These are phyloP conservation scores for Pangasianodon hypophthalmus DNA, from an alignment of 2,113 vertebrate species.

Conservation along the genomic window DNA sequence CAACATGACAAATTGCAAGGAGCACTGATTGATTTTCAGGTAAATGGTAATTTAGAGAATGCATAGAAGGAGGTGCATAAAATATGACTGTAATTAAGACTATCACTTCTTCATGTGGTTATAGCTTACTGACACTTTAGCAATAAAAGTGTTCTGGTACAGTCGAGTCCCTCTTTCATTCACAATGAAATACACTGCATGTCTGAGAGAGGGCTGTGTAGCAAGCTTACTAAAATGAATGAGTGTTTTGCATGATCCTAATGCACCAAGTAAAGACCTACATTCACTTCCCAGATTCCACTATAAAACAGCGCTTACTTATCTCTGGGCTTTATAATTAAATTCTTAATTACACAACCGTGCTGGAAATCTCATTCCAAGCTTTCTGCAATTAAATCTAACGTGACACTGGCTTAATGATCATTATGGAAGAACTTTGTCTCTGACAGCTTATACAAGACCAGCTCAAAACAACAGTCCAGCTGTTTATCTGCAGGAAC, in stretches of 20 bases:
- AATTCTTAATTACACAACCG: conserved; percentile 55
- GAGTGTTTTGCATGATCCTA: conserved; percentile 11
- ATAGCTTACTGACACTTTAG: not conserved
- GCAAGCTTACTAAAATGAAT: not conserved
- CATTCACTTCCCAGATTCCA: conserved; percentile 7
- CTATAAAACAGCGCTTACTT: conserved; percentile 36
- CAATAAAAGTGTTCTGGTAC: not conserved
- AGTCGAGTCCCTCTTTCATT: not conserved
- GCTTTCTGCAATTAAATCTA: conserved; percentile 51
- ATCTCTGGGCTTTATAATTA: conserved; percentile 54
- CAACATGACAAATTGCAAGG: conserved; percentile 11
- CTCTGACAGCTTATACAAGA: conserved; percentile 35
- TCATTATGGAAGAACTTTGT: conserved; percentile 48
- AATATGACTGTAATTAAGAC: conserved; percentile 11
- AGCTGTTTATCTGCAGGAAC: conserved; percentile 18
- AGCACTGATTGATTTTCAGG: conserved; percentile 19
- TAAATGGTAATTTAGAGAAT: conserved; percentile 24
- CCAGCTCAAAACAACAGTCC: conserved; percentile 10
- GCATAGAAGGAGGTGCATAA: not conserved
- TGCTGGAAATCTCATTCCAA: conserved; percentile 51
- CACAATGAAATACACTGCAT: not conserved
- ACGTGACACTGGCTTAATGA: conserved; percentile 52
- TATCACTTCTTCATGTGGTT: not conserved
- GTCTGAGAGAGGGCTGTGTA: not conserved
- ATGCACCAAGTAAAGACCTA: not conserved